Base-by-base conservation (phyloP, 2,113 vertebrate genomes). In the Cettia cetti region DNA sequence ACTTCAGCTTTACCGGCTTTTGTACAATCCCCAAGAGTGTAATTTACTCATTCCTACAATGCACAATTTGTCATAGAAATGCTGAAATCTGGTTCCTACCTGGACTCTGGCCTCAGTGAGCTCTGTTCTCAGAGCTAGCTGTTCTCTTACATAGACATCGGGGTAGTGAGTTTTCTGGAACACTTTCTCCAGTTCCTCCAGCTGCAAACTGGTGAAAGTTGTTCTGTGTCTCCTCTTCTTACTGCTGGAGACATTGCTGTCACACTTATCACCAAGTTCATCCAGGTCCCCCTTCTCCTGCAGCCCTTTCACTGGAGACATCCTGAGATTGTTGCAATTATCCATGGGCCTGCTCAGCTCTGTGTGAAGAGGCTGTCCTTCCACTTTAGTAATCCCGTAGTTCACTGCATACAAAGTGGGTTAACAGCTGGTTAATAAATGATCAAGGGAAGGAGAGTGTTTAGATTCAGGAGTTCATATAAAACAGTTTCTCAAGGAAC, bases 91-190 rank as follows among this genome's bases (percentile, higher is more conserved):
- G 52, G 18, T 52, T 92, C 97, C 70, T 98, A 99, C 99, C 99
- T 99, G 99, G 42, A 99, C 99, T 96, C 99, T 98, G 95, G 99
- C 99, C 97, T 99, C 99, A 1, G 99, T 99, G 65, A 99, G 98
- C 90, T 99, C 99, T 39, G 99, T 99, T 96, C 99, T 98, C 97
- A 99, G 98, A 92, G 99, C 99, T 75, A 99, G 98, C 97, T 99
- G 99, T 79, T 99, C 99, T 95, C 99, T 97, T 77, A 99, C 99
- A n/a, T 99, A 99, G 18, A 99, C 99, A 93, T 99, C 99, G 2
- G 99, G 99, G 49, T 99, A 99, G 97, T 99, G 99, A 11, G 99
- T 99, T 95, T 99, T 99, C 98, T 99, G 99, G 95, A 99, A 99
- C 26, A 99, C 99, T 90, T 99, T 99, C 97, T 99, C 99, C 81